phyloP scores from a whole-genome alignment of 1,140 invertebrate genomes.

The Acyrthosiphon pisum region DNA sequence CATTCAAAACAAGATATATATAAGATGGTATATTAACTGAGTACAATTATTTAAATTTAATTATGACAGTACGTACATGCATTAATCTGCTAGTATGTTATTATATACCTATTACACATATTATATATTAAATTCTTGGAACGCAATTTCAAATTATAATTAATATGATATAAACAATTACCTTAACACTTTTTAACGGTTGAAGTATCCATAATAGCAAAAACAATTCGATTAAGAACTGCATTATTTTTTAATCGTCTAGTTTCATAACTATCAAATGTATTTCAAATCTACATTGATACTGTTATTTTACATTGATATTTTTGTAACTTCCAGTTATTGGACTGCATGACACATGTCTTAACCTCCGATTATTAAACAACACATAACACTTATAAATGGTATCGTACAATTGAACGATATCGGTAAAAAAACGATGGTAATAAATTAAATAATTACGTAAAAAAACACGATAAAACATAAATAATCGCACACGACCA shows the following conservation, averaged over 20 bases:
- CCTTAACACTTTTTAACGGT: slow-evolving; percentile 24
- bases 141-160: background rate
- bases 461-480: slow-evolving; percentile 3
- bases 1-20: background rate
- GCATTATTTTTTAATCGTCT: slow-evolving; percentile 27
- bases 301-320: background rate
- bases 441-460: background rate
- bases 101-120: background rate
- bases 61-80: background rate
- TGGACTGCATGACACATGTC: background rate
- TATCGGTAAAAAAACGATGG: background rate
- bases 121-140: background rate
- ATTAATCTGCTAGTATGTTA: background rate
- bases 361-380: background rate
- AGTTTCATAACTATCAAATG: slow-evolving; percentile 1
- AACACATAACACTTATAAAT: background rate
- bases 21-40: background rate
- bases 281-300: slow-evolving; percentile 7
- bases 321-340: background rate
- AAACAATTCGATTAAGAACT: background rate
- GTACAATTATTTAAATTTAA: background rate
- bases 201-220: slow-evolving; percentile 7
- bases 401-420: background rate
- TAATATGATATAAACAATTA: background rate
- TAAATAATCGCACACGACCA: slow-evolving; percentile 21